Conservation (phyloP, 2,888 invertebrate species). For the Hypolimnas misippus region DNA sequence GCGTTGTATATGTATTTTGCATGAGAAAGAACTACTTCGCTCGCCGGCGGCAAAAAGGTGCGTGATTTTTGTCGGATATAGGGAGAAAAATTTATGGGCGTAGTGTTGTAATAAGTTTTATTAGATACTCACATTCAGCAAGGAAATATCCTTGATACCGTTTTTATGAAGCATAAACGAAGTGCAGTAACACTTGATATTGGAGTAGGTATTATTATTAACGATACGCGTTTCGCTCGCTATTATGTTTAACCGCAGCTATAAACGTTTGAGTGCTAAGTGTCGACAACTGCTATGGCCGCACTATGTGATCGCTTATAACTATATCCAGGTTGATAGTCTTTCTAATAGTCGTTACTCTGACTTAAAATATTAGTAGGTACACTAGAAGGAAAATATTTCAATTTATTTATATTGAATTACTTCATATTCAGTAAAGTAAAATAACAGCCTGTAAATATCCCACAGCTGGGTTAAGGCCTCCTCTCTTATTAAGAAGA, state of each 20-base stretch:
- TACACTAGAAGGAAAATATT: not conserved
- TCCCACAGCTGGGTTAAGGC: no score
- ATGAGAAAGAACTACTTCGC: conserved; percentile 53
- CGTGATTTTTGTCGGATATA: conserved; percentile 61
- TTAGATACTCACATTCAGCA: conserved; percentile 50
- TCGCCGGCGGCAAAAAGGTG: conserved; percentile 55
- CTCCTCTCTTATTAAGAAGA: no score
- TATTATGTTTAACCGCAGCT: conserved; percentile 31
- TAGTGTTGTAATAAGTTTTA: conserved; percentile 54
- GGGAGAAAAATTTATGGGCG: conserved; percentile 53
- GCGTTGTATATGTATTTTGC: conserved; percentile 58
- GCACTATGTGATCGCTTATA: conserved; percentile 1
- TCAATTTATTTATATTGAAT: no score
- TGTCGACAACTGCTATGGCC: conserved; percentile 25
- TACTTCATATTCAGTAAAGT: no score
- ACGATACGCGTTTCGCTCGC: conserved; percentile 22
- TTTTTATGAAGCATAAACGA: conserved; percentile 42
- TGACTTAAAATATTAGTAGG: not conserved
- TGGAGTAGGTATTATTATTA: conserved; percentile 39
- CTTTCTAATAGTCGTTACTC: conserved; percentile 10
- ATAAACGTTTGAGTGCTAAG: conserved; percentile 33
- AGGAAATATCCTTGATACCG: conserved; percentile 34
- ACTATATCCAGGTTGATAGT: conserved; percentile 14
- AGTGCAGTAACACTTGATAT: conserved; percentile 43
- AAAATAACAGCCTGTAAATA: no score